Evolutionary conservation across 2,797 vertebrate species (phyloP), one percentile per base, ranked within the genome.

Genomic region (Trachops cirrhosus): DNA sequence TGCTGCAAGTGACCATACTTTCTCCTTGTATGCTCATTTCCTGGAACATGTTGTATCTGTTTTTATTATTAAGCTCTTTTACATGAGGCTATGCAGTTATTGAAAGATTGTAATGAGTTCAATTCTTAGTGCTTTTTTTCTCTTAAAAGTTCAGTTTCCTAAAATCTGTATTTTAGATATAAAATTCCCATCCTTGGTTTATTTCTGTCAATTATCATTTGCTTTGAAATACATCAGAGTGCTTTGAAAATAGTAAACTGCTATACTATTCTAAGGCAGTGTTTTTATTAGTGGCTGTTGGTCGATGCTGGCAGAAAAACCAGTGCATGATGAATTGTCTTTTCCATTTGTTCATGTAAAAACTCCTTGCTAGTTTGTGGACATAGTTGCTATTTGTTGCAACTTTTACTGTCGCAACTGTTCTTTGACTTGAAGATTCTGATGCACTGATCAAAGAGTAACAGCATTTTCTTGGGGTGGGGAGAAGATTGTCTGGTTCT

Each of bases 31-130:
- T 71, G 11, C 19, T 83, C 22, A 57, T 41, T 89, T 93, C 64
- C 50, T 77, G 54, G 34, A 73, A 37, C 89, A 15, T 24, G 15
- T 91, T 24, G 9, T 24, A 59, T 59, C 52, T 88, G 41, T 73
- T 84, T 93, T 84, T 86, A 79, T 95, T 86, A 86, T 74, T 93
- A 70, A 44, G 26, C 15, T 89, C 29, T 74, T 78, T 85, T 74
- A 50, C 41, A 26, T 79, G 83, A 79, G 7, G 34, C 19, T 54
- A 0, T 62, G 9, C 22, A 70, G 26, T 83, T 73, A 83, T 39
- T 74, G 79, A 54, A 79, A 57, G 44, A 62, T 92, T 85, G 24
- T 62, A 93, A 32, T 62, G 77, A 86, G 44, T 87, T 95, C 22
- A 78, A 4, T 74, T 84, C 48, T 94, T 41, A 86, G 12, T 89